A percentile compares a stretch with the other conserved stretches of the same genome.
phyloP scores from a whole-genome alignment of 2,888 invertebrate genomes.

The Lithosia quadra region DNA sequence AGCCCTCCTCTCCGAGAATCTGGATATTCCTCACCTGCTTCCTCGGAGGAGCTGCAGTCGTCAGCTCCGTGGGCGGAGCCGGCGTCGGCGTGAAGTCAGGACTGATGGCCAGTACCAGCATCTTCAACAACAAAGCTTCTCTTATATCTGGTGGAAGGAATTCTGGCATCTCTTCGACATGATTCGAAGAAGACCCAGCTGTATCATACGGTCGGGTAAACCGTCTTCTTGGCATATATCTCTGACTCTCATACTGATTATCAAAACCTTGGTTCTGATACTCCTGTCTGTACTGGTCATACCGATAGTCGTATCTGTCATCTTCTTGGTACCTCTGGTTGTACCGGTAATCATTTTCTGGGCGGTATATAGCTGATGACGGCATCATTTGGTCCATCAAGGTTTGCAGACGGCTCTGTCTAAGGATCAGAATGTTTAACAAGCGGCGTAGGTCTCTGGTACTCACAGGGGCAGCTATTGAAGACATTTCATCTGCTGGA shows the following conservation, averaged over 20 bases:
- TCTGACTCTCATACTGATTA: constrained; percentile 80
- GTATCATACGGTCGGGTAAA: constrained; percentile 77
- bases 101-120: constrained; percentile 91
- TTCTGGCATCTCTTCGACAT: constrained; percentile 85
- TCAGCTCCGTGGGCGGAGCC: constrained; percentile 77
- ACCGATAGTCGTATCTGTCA: constrained; percentile 74
- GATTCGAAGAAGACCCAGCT: constrained; percentile 75
- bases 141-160: constrained; percentile 90
- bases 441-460: constrained; percentile 90
- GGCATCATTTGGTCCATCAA: constrained; percentile 84
- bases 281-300: constrained; percentile 75
- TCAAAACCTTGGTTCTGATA: constrained; percentile 79
- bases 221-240: constrained; percentile 78
- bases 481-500: constrained; percentile 84
- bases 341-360: constrained; percentile 67
- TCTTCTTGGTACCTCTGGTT: constrained; percentile 77
- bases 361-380: constrained; percentile 69
- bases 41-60: constrained; percentile 83
- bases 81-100: constrained; percentile 84
- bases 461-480: constrained; percentile 90
- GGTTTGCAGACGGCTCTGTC: constrained; percentile 88
- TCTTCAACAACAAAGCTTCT: constrained; percentile 90
- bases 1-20: constrained; percentile 89
- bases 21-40: constrained; percentile 90
- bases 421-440: constrained; percentile 88